These are phyloP conservation scores for Hippocampus comes DNA, from an alignment of 2,113 vertebrate species.

Conservation along the genomic window DNA sequence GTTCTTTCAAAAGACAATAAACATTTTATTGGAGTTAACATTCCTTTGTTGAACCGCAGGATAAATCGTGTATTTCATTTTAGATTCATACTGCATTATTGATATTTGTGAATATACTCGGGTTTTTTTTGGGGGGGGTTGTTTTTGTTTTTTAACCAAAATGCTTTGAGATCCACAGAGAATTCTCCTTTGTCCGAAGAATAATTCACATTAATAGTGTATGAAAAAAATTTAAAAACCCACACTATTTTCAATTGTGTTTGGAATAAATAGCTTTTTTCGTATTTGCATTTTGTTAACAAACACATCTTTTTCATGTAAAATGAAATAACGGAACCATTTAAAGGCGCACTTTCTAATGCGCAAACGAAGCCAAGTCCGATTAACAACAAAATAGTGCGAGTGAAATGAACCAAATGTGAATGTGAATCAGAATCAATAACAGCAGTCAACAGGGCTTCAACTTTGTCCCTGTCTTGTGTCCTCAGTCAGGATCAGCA, in stretches of 20 bases:
- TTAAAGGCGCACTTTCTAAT: neutral
- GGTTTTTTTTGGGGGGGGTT: too few relatives aligned
- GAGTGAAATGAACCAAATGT: neutral
- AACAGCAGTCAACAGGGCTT: neutral
- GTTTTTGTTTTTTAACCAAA: neutral
- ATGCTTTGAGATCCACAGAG: neutral
- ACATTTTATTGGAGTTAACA: too few relatives aligned
- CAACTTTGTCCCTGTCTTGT: constrained; percentile 20
- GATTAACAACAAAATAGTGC: neutral
- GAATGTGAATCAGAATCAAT: neutral
- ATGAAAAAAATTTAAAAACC: neutral
- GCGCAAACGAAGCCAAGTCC: neutral
- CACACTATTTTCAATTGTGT: neutral
- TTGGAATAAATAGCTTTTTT: neutral
- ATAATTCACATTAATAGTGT: neutral
- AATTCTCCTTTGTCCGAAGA: neutral
- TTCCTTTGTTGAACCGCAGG: too few relatives aligned
- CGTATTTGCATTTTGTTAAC: too few relatives aligned
- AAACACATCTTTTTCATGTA: neutral
- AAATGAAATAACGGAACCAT: neutral
- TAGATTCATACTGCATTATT: neutral
- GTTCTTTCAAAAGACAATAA: neutral
- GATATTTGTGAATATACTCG: neutral
- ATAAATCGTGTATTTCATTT: neutral
- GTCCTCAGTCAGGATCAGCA: constrained; percentile 63